A percentile compares a stretch with the other conserved stretches of the same genome.
Conservation (phyloP, 2,113 vertebrate species). For the Gallinago paraguaiae region DNA sequence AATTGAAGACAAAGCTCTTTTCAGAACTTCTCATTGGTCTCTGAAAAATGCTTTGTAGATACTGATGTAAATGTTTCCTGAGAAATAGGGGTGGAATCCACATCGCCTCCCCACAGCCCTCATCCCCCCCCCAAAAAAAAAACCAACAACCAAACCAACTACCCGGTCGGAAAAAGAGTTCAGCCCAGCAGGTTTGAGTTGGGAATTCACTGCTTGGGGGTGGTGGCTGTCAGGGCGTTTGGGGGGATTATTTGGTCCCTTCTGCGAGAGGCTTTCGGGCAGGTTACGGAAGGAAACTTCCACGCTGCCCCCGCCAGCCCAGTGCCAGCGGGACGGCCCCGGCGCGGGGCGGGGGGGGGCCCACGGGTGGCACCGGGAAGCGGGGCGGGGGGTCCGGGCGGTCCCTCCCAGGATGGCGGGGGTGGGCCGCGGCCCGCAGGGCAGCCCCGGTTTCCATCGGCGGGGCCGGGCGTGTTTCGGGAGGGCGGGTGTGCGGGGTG, state of each 20-base stretch:
- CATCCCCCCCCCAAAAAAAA: not conserved
- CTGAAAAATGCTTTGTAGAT: not conserved
- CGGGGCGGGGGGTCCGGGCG: not conserved
- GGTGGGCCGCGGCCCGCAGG: conserved; percentile 59
- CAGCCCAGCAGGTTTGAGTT: not conserved
- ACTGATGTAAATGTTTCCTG: not conserved
- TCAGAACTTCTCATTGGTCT: not conserved
- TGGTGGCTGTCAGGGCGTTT: rapidly evolving
- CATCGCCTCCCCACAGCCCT: not conserved
- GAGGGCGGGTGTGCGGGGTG: conserved; percentile 64
- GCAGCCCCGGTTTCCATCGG: conserved; percentile 78
- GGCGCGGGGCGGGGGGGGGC: not conserved
- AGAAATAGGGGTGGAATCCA: not conserved
- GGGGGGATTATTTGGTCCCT: rapidly evolving
- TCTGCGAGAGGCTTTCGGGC: not conserved
- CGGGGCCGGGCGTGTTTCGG: not conserved
- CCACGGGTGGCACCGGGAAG: not conserved
- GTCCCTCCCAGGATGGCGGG: conserved; percentile 75
- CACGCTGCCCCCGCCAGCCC: not conserved
- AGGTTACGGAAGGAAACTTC: not conserved
- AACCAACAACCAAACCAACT: not conserved
- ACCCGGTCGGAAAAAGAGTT: not conserved
- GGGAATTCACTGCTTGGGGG: not conserved
- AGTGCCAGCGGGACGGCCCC: not conserved
- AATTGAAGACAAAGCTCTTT: not conserved